Percentiles rank a stretch among this genome's conserved stretches.
Evolutionary conservation across 2,888 invertebrate genomes (phyloP).

Genomic region (Leistus spinibarbis): DNA sequence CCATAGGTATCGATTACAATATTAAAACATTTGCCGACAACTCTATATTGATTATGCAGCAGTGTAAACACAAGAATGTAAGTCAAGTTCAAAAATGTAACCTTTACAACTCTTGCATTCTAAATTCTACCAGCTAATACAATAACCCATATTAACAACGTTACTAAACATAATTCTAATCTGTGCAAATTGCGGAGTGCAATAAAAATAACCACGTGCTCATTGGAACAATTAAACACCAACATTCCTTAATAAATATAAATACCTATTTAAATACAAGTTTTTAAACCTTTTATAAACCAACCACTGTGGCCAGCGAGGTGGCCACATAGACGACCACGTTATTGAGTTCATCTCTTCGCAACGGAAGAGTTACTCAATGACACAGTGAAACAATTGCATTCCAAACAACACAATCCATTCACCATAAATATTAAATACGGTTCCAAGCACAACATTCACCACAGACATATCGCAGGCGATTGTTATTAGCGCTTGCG

Average conservation of each 20-base stretch:
- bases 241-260: no score
- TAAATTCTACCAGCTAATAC: no score
- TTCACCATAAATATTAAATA: not conserved
- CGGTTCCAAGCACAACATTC: not conserved
- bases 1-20: not conserved
- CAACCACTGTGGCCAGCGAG: not conserved
- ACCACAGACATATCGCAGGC: not conserved
- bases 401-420: not conserved
- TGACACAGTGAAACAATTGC: conserved; percentile 8
- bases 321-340: not conserved
- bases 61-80: not conserved
- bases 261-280: no score
- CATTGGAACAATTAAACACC: no score
- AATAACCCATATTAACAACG: no score
- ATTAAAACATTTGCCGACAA: not conserved
- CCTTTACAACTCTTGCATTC: not conserved
- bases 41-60: not conserved
- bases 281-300: not conserved
- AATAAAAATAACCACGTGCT: no score
- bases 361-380: not conserved
- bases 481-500: not conserved
- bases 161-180: not conserved
- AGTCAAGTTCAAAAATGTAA: not conserved
- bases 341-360: not conserved
- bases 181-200: no score